A percentile compares a stretch with the other conserved stretches of the same genome.
These are phyloP conservation scores for Lithophane leautieri DNA, from an alignment of 2,888 invertebrate genomes.

Conservation along the genomic window DNA sequence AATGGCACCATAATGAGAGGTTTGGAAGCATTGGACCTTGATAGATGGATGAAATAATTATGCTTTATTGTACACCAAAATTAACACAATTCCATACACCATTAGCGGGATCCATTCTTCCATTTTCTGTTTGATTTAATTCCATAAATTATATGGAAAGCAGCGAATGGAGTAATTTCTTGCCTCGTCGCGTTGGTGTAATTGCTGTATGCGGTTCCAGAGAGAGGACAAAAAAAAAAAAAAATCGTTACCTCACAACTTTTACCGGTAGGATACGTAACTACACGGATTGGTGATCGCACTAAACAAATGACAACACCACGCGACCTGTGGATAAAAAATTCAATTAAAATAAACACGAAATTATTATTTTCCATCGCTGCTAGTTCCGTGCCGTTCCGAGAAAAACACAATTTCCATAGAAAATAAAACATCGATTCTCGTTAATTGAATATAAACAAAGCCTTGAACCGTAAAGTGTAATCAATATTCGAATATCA, in stretches of 20 bases:
- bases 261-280: no score
- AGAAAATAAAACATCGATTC: conserved; percentile 21
- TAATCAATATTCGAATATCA: conserved; percentile 31
- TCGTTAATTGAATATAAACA: conserved; percentile 11
- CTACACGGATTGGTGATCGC: not conserved
- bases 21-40: not conserved
- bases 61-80: not conserved
- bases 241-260: not conserved
- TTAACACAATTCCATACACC: not conserved
- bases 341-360: no score
- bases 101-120: not conserved
- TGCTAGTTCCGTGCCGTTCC: not conserved
- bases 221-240: not conserved
- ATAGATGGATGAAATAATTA: not conserved
- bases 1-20: not conserved
- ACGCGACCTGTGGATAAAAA: no score
- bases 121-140: not conserved
- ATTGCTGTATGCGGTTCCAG: not conserved
- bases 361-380: not conserved
- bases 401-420: not conserved
- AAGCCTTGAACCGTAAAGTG: conserved; percentile 25
- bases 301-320: no score
- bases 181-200: not conserved
- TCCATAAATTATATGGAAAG: not conserved
- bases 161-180: not conserved